Evolutionary conservation across 2,888 invertebrate genomes (phyloP).

Genomic region (Dysmachus trigonus): DNA sequence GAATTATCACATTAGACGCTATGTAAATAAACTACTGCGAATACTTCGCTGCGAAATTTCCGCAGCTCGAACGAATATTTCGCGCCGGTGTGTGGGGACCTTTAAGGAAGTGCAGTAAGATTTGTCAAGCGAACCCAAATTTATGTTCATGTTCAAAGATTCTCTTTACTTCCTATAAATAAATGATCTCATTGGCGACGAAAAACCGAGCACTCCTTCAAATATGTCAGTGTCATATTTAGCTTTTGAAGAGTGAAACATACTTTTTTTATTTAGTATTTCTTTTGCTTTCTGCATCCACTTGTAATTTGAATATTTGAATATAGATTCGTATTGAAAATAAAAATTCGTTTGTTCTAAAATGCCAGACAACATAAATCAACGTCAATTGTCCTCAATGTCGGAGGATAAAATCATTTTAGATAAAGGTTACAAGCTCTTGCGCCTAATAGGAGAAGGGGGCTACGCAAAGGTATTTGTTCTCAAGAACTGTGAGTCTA

Average conservation of each 20-base stretch:
- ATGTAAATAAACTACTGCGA: too few species aligned
- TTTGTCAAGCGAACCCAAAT: too few species aligned
- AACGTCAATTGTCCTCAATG: not conserved
- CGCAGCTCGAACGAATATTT: too few species aligned
- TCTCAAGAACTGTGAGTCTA: not conserved
- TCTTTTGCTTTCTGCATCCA: not conserved
- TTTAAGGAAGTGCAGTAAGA: too few species aligned
- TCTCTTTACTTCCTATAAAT: too few species aligned
- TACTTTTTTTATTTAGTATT: not conserved
- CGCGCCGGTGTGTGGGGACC: too few species aligned
- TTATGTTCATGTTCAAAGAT: too few species aligned
- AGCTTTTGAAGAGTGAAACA: not conserved
- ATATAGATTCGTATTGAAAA: not conserved
- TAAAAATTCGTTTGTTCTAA: not conserved
- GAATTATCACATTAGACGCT: too few species aligned
- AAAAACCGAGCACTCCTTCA: not conserved
- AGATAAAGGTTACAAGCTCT: constrained; percentile 71
- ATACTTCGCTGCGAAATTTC: too few species aligned
- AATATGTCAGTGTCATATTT: not conserved
- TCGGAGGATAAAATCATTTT: constrained; percentile 74
- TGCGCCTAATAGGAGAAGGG: constrained; percentile 77
- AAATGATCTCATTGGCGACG: too few species aligned
- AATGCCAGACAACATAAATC: not conserved
- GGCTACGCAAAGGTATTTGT: constrained; percentile 77
- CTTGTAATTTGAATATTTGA: not conserved